These are phyloP conservation scores for Addax nasomaculatus DNA, from an alignment of 2,113 vertebrate genomes.

Conservation along the genomic window DNA sequence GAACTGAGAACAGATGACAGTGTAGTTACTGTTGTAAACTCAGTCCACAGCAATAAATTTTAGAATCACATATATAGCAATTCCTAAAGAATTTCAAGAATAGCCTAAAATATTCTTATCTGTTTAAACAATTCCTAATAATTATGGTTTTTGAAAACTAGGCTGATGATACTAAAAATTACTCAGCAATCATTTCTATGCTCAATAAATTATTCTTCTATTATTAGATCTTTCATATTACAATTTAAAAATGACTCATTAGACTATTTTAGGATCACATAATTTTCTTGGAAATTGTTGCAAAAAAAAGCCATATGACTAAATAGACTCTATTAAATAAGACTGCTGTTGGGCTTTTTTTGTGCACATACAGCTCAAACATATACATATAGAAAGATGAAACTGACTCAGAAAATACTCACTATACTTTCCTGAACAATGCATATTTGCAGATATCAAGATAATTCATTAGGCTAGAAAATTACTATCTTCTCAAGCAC, in stretches of 20 bases:
- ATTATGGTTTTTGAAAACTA: not conserved
- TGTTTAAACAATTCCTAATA: slow-evolving; percentile 26
- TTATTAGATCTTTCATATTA: not conserved
- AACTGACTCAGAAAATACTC: not conserved
- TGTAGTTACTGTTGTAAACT: slow-evolving; percentile 60
- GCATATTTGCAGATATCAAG: not conserved
- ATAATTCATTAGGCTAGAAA: not conserved
- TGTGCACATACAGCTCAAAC: not conserved
- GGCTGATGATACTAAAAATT: not conserved
- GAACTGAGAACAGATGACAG: slow-evolving; percentile 79
- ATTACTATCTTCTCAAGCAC: slow-evolving; percentile 6
- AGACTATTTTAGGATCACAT: not conserved
- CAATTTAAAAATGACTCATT: not conserved
- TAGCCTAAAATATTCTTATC: slow-evolving; percentile 4
- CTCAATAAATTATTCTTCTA: slow-evolving; percentile 8
- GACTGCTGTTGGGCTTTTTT: not conserved
- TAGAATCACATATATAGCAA: slow-evolving; percentile 41
- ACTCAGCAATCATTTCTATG: not conserved
- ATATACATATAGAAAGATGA: not conserved
- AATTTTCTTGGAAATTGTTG: slow-evolving; percentile 24
- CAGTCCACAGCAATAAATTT: slow-evolving; percentile 64
- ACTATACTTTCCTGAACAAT: not conserved
- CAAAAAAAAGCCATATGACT: slow-evolving; percentile 25
- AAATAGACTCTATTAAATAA: not conserved
- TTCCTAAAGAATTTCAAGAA: not conserved